Evolutionary conservation across 2,888 invertebrate species (phyloP).

Genomic region (Conus canariensis): DNA sequence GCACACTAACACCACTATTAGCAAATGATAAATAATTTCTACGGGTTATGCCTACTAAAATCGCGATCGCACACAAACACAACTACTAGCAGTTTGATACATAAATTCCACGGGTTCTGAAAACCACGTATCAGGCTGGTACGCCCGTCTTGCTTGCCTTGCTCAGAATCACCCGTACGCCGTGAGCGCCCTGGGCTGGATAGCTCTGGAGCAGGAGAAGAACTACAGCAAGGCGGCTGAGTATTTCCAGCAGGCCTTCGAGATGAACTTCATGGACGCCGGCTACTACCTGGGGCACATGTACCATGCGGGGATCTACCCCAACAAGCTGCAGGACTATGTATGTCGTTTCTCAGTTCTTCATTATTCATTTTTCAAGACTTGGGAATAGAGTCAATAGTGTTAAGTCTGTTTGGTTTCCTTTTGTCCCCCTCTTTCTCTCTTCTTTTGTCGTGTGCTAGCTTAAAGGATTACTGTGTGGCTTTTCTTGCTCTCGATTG

Average conservation of each 20-base stretch:
- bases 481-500: background rate
- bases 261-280: slow-evolving; percentile 69
- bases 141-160: too few relatives aligned
- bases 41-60: too few relatives aligned
- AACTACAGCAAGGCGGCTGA: slow-evolving; percentile 70
- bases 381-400: too few relatives aligned
- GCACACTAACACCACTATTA: too few relatives aligned
- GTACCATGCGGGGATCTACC: slow-evolving; percentile 67
- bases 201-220: slow-evolving; percentile 67
- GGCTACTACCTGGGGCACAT: slow-evolving; percentile 75
- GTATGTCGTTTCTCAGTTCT: slow-evolving; percentile 53
- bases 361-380: too few relatives aligned
- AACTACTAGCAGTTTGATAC: too few relatives aligned
- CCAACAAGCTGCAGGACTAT: slow-evolving; percentile 60
- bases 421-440: background rate
- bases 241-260: slow-evolving; percentile 66
- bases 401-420: background rate
- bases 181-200: slow-evolving; percentile 75
- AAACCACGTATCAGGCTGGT: too few relatives aligned
- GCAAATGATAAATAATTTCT: too few relatives aligned
- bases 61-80: too few relatives aligned
- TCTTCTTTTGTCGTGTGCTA: background rate
- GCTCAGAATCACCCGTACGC: slow-evolving; percentile 70
- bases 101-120: too few relatives aligned
- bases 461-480: too few relatives aligned